phyloP scores from a whole-genome alignment of 2,113 vertebrate species.

The Uria lomvia region DNA sequence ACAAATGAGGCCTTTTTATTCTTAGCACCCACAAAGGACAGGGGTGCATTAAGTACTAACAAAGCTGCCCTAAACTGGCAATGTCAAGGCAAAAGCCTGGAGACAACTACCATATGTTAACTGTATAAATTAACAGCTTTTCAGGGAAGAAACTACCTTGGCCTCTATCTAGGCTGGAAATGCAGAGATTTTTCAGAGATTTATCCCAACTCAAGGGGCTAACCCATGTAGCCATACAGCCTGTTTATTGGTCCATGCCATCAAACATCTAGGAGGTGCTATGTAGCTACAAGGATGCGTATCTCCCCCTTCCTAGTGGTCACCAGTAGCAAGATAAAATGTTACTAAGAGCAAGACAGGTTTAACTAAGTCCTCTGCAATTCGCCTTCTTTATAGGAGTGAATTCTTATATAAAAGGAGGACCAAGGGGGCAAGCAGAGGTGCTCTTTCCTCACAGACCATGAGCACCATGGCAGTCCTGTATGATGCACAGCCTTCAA shows the following conservation, averaged over 20 bases:
- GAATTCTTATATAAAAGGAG: not conserved
- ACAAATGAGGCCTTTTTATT: not conserved
- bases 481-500: not conserved
- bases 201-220: not conserved
- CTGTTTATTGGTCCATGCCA: not conserved
- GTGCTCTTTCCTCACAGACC: not conserved
- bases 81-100: not conserved
- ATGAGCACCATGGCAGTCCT: not conserved
- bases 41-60: not conserved
- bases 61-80: not conserved
- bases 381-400: not conserved
- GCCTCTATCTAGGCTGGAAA: not conserved
- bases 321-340: not conserved
- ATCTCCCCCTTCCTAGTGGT: not conserved
- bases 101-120: not conserved
- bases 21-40: not conserved
- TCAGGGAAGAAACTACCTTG: not conserved
- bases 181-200: not conserved
- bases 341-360: not conserved
- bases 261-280: not conserved
- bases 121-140: not conserved
- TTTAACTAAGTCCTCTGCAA: not conserved
- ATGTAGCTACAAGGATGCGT: not conserved
- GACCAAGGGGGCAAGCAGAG: not conserved
- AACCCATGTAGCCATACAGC: not conserved